Conservation (phyloP, 2,113 vertebrate species). For the Malurus elegans region DNA sequence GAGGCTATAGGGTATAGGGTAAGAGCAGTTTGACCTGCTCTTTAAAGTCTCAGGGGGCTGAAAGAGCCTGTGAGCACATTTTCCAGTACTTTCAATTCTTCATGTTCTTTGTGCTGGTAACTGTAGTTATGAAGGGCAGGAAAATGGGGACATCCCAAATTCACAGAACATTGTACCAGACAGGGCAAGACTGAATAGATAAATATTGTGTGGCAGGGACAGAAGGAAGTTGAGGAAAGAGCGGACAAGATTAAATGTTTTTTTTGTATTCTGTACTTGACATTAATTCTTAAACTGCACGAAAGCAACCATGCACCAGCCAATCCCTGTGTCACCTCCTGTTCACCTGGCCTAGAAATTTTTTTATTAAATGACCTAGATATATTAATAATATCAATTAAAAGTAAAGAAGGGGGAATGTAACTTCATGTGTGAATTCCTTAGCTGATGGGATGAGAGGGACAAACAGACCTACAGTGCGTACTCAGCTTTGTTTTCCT, state of each 20-base stretch:
- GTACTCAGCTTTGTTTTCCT: background rate
- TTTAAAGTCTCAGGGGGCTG: background rate
- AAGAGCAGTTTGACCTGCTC: background rate
- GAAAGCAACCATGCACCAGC: background rate
- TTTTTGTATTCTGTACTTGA: background rate
- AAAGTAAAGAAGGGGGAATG: background rate
- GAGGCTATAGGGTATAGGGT: background rate
- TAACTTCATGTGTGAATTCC: background rate
- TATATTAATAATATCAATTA: slow-evolving; percentile 42
- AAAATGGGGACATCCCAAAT: background rate
- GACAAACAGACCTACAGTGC: background rate
- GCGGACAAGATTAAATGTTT: background rate
- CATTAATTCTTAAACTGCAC: background rate
- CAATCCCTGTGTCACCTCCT: background rate
- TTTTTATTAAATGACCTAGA: slow-evolving; percentile 48
- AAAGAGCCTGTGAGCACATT: background rate
- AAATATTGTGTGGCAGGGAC: background rate
- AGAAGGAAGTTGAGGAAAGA: background rate
- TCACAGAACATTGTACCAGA: background rate
- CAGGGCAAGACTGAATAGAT: background rate
- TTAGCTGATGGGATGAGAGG: background rate
- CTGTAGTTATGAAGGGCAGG: background rate
- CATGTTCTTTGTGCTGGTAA: background rate
- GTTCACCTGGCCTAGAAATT: slow-evolving; percentile 43
- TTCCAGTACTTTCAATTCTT: background rate